Conservation (phyloP, 1,140 invertebrate species). For the Wiebesia pumilae region DNA sequence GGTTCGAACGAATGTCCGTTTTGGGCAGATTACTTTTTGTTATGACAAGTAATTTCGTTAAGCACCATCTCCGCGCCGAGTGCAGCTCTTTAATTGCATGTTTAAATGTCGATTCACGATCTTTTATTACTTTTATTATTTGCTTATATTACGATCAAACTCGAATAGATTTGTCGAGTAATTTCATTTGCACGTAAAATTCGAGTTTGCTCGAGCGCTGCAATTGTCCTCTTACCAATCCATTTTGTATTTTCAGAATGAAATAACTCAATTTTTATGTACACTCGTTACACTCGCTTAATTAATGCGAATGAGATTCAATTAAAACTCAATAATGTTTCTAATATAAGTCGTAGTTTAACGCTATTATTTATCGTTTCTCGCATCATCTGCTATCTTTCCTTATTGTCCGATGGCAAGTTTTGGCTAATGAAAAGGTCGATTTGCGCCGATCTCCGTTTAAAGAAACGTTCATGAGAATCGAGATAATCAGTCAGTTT, state of each 20-base stretch:
- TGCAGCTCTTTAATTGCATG: background rate
- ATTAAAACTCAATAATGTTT: background rate
- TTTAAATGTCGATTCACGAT: background rate
- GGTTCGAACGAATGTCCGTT: background rate
- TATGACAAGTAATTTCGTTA: background rate
- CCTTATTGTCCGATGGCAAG: background rate
- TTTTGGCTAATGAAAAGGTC: background rate
- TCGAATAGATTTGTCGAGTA: constrained; percentile 7
- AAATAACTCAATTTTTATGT: background rate
- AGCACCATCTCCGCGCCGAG: background rate
- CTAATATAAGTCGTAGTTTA: background rate
- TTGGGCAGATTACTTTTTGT: background rate
- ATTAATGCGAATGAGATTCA: background rate
- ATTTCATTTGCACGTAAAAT: background rate
- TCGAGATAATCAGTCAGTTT: too few relatives aligned
- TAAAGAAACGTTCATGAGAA: too few relatives aligned
- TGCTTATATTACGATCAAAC: background rate
- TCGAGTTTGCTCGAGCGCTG: background rate
- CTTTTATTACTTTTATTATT: constrained; percentile 11
- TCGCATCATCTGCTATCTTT: background rate
- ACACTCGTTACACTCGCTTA: background rate
- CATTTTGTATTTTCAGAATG: background rate
- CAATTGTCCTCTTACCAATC: background rate
- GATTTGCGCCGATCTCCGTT: too few relatives aligned
- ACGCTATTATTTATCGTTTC: background rate